Evolutionary conservation across 2,888 invertebrate genomes (phyloP).

Genomic region (Pristionchus exspectatus): DNA sequence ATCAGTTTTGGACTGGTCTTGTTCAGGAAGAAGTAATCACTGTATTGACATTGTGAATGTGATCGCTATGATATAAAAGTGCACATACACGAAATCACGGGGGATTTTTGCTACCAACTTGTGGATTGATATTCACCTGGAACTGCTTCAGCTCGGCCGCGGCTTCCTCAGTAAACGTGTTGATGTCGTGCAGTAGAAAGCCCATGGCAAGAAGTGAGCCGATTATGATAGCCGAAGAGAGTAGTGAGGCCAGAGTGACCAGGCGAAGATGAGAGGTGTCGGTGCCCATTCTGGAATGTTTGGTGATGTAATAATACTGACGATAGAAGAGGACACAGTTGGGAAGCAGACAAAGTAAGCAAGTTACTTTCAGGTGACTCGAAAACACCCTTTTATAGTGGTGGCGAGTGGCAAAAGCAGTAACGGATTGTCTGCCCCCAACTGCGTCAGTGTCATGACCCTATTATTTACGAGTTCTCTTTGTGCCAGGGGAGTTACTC

Average conservation of each 20-base stretch:
- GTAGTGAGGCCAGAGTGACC: background rate
- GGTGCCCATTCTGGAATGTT: too few relatives aligned
- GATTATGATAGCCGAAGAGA: conserved; percentile 13
- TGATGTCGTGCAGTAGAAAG: conserved; percentile 63
- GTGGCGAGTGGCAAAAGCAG: background rate
- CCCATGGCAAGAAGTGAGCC: conserved; percentile 45
- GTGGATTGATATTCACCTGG: conserved; percentile 52
- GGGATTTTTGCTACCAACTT: background rate
- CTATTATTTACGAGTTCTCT: conserved; percentile 44
- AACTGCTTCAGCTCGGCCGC: conserved; percentile 64
- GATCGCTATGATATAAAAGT: background rate
- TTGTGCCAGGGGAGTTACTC: background rate
- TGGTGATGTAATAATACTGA: background rate
- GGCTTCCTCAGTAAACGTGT: conserved; percentile 60
- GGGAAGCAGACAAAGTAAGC: background rate
- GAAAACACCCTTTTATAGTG: background rate
- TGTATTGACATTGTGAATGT: too few relatives aligned
- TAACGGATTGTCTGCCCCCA: background rate
- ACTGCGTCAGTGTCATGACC: conserved; percentile 9
- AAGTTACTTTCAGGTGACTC: background rate
- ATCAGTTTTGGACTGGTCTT: too few relatives aligned
- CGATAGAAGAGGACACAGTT: background rate
- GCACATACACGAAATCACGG: background rate
- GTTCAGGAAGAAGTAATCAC: too few relatives aligned
- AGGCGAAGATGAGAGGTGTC: background rate